phyloP scores from a whole-genome alignment of 2,113 vertebrate genomes.

The Maylandia zebra region DNA sequence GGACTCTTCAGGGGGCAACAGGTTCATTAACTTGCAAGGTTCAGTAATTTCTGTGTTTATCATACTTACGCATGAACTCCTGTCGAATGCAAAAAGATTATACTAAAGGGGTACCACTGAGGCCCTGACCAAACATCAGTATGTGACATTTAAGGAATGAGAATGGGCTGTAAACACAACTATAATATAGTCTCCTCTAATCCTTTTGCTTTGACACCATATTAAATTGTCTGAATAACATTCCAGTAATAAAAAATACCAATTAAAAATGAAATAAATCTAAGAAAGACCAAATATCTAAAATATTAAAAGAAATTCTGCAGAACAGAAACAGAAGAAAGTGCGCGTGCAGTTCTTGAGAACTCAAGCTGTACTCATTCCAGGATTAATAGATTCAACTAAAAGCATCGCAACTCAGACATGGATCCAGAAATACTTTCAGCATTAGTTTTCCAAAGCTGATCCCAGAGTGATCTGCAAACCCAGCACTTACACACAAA shows the following conservation, averaged over 20 bases:
- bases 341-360: background rate
- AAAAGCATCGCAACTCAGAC: conserved; percentile 1
- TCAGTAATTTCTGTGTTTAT: background rate
- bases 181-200: background rate
- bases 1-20: background rate
- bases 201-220: background rate
- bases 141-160: background rate
- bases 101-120: background rate
- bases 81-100: background rate
- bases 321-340: background rate
- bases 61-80: background rate
- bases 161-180: background rate
- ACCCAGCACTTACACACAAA: background rate
- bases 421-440: background rate
- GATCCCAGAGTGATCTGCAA: background rate
- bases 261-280: background rate
- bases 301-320: background rate
- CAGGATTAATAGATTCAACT: background rate
- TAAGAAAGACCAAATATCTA: background rate
- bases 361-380: background rate
- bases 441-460: background rate
- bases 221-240: background rate
- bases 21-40: background rate
- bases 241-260: background rate
- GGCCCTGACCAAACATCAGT: background rate